Conservation (phyloP, 2,797 vertebrate genomes). For the Liasis olivaceus region DNA sequence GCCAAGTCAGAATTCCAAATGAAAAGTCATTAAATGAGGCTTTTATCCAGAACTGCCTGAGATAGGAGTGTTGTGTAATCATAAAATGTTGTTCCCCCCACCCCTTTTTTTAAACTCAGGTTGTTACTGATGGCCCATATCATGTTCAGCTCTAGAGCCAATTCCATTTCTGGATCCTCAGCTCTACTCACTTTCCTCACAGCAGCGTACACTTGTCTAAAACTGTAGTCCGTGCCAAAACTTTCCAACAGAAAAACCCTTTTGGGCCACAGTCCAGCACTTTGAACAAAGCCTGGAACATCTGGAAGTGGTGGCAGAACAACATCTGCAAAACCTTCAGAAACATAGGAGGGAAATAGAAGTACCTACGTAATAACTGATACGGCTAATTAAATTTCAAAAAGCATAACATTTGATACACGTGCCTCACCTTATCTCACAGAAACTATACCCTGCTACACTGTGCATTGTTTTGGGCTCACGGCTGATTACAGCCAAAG, state of each 20-base stretch:
- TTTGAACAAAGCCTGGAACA: constrained; percentile 41
- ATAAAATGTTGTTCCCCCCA: accelerated
- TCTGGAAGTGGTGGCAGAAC: constrained; percentile 60
- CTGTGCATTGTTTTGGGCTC: not conserved
- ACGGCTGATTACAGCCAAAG: constrained; percentile 16
- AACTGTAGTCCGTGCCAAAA: constrained; percentile 53
- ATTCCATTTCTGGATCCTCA: constrained; percentile 45
- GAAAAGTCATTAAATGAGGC: not conserved
- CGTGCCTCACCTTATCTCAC: constrained; percentile 33
- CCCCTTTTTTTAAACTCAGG: not conserved
- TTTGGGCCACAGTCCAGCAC: constrained; percentile 59
- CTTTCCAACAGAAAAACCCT: constrained; percentile 56
- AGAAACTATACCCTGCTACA: accelerated
- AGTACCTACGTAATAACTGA: constrained; percentile 35
- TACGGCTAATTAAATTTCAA: constrained; percentile 53
- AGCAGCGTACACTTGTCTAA: constrained; percentile 20
- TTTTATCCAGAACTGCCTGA: constrained; percentile 9
- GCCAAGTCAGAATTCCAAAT: not conserved
- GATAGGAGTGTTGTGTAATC: not conserved
- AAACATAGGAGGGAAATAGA: constrained; percentile 28
- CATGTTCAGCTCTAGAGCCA: constrained; percentile 22
- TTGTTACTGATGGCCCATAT: constrained; percentile 37
- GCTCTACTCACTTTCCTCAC: constrained; percentile 48
- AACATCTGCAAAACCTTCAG: constrained; percentile 57
- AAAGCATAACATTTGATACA: not conserved